These are phyloP conservation scores for Halictus quadricinctus DNA, from an alignment of 2,888 invertebrate genomes.

Conservation along the genomic window DNA sequence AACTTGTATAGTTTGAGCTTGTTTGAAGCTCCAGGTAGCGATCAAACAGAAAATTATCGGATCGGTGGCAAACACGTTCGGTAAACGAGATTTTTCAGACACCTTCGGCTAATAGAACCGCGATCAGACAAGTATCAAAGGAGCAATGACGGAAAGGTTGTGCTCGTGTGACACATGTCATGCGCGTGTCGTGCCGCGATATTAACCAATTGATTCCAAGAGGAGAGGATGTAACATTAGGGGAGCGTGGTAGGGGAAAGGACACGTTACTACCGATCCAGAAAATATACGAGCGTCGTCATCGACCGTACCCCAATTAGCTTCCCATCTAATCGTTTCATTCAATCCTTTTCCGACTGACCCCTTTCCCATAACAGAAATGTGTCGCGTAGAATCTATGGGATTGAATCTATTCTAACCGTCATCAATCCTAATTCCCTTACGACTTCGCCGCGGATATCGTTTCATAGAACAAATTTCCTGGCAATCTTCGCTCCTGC, in stretches of 20 bases:
- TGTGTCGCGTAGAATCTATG: not conserved
- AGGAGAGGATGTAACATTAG: slow-evolving; percentile 63
- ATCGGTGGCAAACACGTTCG: not conserved
- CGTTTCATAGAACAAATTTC: not conserved
- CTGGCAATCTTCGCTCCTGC: not conserved
- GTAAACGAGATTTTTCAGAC: slow-evolving; percentile 2
- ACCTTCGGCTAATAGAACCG: slow-evolving; percentile 5
- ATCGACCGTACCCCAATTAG: slow-evolving; percentile 37
- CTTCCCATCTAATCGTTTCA: slow-evolving; percentile 45
- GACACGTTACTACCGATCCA: slow-evolving; percentile 54
- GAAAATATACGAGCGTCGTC: slow-evolving; percentile 58
- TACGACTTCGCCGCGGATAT: not conserved
- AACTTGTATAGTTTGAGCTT: not conserved
- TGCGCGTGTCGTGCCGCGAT: slow-evolving; percentile 56
- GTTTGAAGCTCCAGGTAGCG: not conserved
- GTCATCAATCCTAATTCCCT: not conserved
- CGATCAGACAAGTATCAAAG: slow-evolving; percentile 30
- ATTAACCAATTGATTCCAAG: slow-evolving; percentile 71
- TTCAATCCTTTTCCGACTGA: slow-evolving; percentile 43
- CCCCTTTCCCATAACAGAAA: slow-evolving; percentile 40
- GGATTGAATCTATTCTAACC: not conserved
- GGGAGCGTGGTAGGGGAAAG: slow-evolving; percentile 33
- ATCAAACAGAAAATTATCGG: not conserved
- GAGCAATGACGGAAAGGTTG: slow-evolving; percentile 35
- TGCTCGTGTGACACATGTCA: slow-evolving; percentile 50